Evolutionary conservation across 2,797 vertebrate genomes (phyloP).

Genomic region (Molossus alvarezi): DNA sequence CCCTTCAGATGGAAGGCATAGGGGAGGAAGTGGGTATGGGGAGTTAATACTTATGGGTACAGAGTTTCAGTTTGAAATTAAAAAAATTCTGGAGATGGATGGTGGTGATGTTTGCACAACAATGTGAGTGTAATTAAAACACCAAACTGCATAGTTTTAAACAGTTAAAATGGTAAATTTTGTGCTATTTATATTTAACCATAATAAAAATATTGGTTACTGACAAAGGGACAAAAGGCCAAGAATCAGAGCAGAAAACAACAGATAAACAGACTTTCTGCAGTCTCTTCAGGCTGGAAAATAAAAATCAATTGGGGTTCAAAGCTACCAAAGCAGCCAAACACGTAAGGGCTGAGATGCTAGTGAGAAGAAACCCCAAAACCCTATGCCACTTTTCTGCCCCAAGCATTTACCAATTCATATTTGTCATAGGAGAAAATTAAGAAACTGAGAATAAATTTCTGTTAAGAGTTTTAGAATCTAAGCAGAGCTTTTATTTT

Average conservation of each 20-base stretch:
- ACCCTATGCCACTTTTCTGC: background rate
- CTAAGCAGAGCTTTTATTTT: background rate
- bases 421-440: background rate
- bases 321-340: background rate
- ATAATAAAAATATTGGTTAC: background rate
- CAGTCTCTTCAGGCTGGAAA: background rate
- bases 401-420: background rate
- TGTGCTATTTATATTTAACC: background rate
- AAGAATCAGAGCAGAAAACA: background rate
- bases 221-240: background rate
- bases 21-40: accelerated
- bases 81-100: background rate
- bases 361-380: background rate
- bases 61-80: background rate
- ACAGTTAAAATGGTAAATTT: background rate
- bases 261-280: background rate
- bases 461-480: background rate
- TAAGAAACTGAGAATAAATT: background rate
- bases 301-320: background rate
- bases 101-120: too few relatives aligned
- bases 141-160: background rate
- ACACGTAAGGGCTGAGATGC: background rate
- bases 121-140: background rate
- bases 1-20: background rate
- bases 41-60: background rate